phyloP scores from a whole-genome alignment of 2,113 vertebrate species.

The Petaurus breviceps region DNA sequence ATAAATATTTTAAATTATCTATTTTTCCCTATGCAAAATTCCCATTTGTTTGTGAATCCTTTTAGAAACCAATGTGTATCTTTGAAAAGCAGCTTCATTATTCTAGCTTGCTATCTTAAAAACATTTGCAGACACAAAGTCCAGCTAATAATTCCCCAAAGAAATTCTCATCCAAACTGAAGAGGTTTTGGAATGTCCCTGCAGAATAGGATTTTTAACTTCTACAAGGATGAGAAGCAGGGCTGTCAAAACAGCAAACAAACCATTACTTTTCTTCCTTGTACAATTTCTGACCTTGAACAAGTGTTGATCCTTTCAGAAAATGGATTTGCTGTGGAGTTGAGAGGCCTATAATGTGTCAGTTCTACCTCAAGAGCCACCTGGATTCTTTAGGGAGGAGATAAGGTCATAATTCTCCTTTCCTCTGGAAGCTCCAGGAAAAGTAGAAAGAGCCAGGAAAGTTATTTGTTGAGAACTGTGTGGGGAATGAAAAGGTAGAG shows the following conservation, averaged over 20 bases:
- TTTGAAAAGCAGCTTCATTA: neutral
- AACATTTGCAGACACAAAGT: neutral
- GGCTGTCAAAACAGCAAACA: neutral
- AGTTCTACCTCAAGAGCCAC: neutral
- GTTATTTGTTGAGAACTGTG: accelerated
- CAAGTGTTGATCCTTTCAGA: neutral
- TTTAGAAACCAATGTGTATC: neutral
- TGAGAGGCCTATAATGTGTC: neutral
- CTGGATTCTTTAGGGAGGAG: neutral
- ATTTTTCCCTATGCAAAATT: neutral
- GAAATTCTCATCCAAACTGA: neutral
- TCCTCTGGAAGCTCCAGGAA: neutral
- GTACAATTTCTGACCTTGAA: neutral
- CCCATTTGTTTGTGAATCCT: neutral
- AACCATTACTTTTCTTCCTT: neutral
- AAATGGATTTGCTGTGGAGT: neutral
- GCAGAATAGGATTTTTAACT: neutral
- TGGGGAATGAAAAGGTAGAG: neutral
- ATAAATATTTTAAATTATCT: neutral
- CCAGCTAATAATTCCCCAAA: neutral
- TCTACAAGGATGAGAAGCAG: conserved; percentile 25
- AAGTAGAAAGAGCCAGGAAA: neutral
- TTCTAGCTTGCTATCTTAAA: neutral
- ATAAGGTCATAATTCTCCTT: neutral
- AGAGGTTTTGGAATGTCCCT: conserved; percentile 15